Conservation (phyloP, 2,888 invertebrate species). For the Lacanobia wlatinum region DNA sequence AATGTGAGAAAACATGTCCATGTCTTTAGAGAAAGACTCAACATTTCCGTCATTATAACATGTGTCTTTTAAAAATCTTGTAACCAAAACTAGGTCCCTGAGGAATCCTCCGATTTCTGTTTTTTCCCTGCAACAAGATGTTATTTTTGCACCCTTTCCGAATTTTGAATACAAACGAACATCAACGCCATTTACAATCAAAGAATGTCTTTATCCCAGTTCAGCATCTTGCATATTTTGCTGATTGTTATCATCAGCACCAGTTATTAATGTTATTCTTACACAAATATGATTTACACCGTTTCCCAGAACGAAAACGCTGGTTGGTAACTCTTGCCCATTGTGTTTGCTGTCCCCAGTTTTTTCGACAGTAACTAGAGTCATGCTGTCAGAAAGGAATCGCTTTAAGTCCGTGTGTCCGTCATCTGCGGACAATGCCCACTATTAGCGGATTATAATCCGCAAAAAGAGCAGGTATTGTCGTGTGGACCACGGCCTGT, state of each 20-base stretch:
- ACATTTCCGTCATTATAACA: too few species aligned
- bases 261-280: constrained; percentile 67
- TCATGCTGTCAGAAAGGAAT: too few species aligned
- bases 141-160: constrained; percentile 27
- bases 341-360: constrained; percentile 68
- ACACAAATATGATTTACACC: constrained; percentile 85
- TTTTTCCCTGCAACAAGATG: constrained; percentile 14
- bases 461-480: constrained; percentile 89
- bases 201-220: constrained; percentile 43
- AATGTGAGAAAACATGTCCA: not conserved
- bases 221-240: too few species aligned
- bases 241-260: constrained; percentile 46
- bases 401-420: too few species aligned
- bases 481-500: constrained; percentile 60
- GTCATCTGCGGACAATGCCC: constrained; percentile 88
- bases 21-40: too few species aligned
- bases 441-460: constrained; percentile 62
- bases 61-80: too few species aligned
- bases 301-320: constrained; percentile 79
- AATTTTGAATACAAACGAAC: constrained; percentile 18
- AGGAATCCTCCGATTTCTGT: not conserved
- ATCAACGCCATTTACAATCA: constrained; percentile 54
- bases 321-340: constrained; percentile 84
- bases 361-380: too few species aligned
- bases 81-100: too few species aligned